These are phyloP conservation scores for Lontra canadensis DNA, from an alignment of 2,113 vertebrate genomes.

Conservation along the genomic window DNA sequence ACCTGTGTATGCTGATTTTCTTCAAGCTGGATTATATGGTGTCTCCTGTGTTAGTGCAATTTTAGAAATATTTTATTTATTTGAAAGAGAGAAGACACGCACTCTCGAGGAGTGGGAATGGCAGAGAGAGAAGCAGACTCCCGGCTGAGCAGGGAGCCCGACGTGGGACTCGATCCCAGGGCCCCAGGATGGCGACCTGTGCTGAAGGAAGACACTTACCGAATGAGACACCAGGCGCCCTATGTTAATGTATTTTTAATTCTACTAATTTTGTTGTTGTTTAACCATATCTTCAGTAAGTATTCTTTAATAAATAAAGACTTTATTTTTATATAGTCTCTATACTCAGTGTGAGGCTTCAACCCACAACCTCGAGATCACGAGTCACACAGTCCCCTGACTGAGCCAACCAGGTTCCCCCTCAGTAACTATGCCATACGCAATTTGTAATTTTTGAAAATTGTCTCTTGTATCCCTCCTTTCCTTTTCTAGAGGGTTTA, in stretches of 20 bases:
- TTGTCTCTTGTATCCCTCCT: accelerated
- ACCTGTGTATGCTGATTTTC: too few species aligned
- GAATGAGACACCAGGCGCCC: neutral
- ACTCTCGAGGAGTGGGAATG: too few species aligned
- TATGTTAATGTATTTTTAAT: neutral
- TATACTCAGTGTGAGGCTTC: neutral
- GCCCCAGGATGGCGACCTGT: neutral
- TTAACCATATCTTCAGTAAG: neutral
- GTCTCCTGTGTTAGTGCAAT: neutral
- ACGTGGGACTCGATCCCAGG: too few species aligned
- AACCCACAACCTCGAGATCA: neutral
- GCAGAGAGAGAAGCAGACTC: too few species aligned
- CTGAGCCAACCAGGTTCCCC: neutral
- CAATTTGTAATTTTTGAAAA: neutral
- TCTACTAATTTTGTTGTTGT: neutral
- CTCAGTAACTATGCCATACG: neutral
- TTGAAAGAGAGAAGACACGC: too few species aligned
- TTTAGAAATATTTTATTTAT: too few species aligned
- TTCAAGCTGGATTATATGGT: neutral
- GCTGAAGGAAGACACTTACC: neutral
- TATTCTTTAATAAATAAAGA: neutral
- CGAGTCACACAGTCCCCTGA: neutral
- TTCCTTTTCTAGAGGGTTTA: neutral
- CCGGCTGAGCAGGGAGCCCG: too few species aligned
- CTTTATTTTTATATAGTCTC: neutral